Base-by-base conservation (phyloP, 2,888 invertebrate genomes). In the Cheilosia soror region DNA sequence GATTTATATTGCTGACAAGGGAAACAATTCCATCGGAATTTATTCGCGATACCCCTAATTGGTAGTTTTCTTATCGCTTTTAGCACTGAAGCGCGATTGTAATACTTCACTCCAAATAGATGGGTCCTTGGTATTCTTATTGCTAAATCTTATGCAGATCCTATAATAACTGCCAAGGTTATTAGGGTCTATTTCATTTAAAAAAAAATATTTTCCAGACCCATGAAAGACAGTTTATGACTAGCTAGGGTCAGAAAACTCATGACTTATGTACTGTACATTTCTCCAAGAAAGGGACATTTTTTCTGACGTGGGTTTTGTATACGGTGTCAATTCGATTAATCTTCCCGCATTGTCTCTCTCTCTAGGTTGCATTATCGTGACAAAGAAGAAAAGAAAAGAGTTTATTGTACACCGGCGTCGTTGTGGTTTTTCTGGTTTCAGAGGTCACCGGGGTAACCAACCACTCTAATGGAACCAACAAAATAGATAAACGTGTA, bases 391-490 rank as follows among this genome's bases (percentile, higher is more conserved):
- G 42, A 42, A 15, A 55, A 31, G 37, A 2, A 25, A 65, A 9
- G 13, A 63, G 15, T 60, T 60, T 13, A 5, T 13, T 37, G 5
- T 27, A 5, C 40, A 31, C 62, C 15, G 13, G 5, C 11, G 11
- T 40, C 20, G 20, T 40, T 58, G 25, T 33, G 15, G n/a, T 33
- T 20, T 33, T 25, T 58, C 5, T 15, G 51, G 63, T 47, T 49
- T 33, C 69, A 47, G 6, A 58, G 69, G 60, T 62, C 72, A 72
- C 62, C 62, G 51, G 29, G 47, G 60, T 62, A 62, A 25, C 13
- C 5, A 72, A 53, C 62, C 72, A 53, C 62, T 72, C 53, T 42
- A 72, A 62, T 63, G 72, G 33, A 53, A 72, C 71, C 40, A 51
- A 27, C 27, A 31, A 47, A 58, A n/a, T 25, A 58, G 11, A 42